Base-by-base conservation (phyloP, 1,140 invertebrate species). In the Drosophila asahinai region DNA sequence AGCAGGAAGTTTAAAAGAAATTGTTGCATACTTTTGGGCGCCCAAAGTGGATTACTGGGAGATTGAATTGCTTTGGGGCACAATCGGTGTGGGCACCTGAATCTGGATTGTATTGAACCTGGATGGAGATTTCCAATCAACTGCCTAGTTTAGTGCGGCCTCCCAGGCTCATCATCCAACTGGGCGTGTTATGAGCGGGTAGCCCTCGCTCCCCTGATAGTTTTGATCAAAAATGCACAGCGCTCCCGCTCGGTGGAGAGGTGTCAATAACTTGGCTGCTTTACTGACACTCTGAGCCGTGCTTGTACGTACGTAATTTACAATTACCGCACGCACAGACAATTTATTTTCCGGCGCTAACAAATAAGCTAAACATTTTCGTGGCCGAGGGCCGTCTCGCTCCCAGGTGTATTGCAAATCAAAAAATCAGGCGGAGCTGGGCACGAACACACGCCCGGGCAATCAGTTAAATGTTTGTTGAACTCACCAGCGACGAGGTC, bases 391-490 rank as follows among this genome's bases (percentile, higher is more conserved):
- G 64, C 48, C 42, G 77, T 33, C 48, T 33, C 49, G 64, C 64
- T 92, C 91, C 91, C 91, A 92, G 91, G 91, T 92, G 91, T 92
- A 92, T 92, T 78, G 87, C 91, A 92, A 92, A 92, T 92, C 91
- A 92, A 92, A 92, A 92, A 92, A 92, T 87, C 82, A 83, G 81
- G 27, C 74, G 82, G 42, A n/a, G 40, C 61, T 65, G 33, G 60
- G 64, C 72, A 73, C 81, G 55, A 73, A 83, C 78, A 72, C 86
- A 92, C 70, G 71, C 91, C 86, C 91, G 81, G 80, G 87, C 91
- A 92, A 92, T 92, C 91, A 92, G 91, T 92, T 92, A 92, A 92
- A 92, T 92, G 91, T 92, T 92, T 92, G 81, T 86, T 89, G 87
- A 92, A 90, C 87, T 83, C 86, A 83, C 86, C 74, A 77, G 63